A percentile compares a stretch with the other conserved stretches of the same genome.
These are phyloP conservation scores for Laterallus jamaicensis DNA, from an alignment of 2,113 vertebrate genomes.

Conservation along the genomic window DNA sequence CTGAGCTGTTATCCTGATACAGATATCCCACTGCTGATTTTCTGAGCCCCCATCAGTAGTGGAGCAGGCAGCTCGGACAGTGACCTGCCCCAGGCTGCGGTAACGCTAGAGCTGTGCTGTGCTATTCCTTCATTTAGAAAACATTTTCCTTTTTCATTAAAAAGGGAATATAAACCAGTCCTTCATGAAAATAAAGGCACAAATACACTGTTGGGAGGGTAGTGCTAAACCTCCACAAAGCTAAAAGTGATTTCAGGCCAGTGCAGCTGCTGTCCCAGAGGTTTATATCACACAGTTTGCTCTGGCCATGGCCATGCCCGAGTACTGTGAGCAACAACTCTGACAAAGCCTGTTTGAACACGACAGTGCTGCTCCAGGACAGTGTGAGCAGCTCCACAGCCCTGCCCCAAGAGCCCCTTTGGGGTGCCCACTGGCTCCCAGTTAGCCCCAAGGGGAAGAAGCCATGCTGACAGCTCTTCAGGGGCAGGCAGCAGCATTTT, in stretches of 20 bases:
- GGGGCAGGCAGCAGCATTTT: neutral
- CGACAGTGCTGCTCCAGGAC: neutral
- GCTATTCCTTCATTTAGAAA: neutral
- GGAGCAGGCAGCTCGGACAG: neutral
- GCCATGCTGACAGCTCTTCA: neutral
- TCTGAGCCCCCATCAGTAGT: neutral
- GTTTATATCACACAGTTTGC: neutral
- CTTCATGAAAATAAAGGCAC: neutral
- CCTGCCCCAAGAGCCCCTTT: rapidly evolving
- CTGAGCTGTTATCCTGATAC: neutral
- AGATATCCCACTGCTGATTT: neutral
- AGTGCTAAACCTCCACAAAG: neutral
- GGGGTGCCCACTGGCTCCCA: too few species aligned
- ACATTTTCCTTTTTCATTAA: neutral
- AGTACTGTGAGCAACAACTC: neutral
- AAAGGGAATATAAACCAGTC: neutral
- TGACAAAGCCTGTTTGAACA: neutral
- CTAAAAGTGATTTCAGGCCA: neutral
- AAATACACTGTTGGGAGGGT: neutral
- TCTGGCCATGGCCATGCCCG: neutral
- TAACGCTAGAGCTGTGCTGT: rapidly evolving
- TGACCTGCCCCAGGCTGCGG: neutral
- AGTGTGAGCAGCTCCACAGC: neutral
- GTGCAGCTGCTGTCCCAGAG: too few species aligned
- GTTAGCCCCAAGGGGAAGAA: rapidly evolving